Evolutionary conservation across 2,888 invertebrate species (phyloP).

Genomic region (Eristalinus aeneus): DNA sequence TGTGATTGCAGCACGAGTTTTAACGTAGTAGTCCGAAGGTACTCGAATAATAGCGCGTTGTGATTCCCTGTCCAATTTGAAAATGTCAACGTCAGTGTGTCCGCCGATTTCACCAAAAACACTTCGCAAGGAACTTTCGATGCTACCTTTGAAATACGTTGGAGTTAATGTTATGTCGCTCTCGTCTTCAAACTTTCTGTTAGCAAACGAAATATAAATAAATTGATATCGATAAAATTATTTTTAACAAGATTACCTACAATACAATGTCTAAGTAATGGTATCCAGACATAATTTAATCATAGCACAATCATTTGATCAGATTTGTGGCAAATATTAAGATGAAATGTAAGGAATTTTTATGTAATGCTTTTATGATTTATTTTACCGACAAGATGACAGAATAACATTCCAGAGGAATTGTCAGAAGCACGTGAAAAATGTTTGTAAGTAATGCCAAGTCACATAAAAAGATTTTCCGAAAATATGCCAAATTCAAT

Average conservation of each 20-base stretch:
- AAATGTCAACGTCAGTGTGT: conserved; percentile 82
- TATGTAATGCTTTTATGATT: conserved; percentile 63
- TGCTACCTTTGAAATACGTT: conserved; percentile 83
- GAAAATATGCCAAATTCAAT: not conserved
- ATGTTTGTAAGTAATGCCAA: conserved; percentile 15
- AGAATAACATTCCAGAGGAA: conserved; percentile 24
- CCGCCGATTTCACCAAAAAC: conserved; percentile 84
- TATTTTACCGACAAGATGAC: conserved; percentile 26
- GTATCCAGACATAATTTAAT: conserved; percentile 79
- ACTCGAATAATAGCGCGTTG: conserved; percentile 83
- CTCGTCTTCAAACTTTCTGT: conserved; percentile 81
- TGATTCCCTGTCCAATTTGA: conserved; percentile 82
- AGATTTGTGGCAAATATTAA: not conserved
- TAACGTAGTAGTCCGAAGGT: conserved; percentile 82
- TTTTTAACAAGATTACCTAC: conserved; percentile 79
- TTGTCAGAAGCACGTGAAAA: conserved; percentile 6
- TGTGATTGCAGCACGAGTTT: conserved; percentile 83
- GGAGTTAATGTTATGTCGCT: conserved; percentile 80
- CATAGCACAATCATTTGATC: conserved; percentile 8
- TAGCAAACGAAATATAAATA: conserved; percentile 2
- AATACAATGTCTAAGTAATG: conserved; percentile 83
- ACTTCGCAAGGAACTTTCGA: conserved; percentile 81
- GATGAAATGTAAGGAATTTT: conserved; percentile 40
- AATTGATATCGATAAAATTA: not conserved
- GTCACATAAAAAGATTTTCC: not conserved